Evolutionary conservation across 2,888 invertebrate genomes (phyloP).

Genomic region (Drosophila recens): DNA sequence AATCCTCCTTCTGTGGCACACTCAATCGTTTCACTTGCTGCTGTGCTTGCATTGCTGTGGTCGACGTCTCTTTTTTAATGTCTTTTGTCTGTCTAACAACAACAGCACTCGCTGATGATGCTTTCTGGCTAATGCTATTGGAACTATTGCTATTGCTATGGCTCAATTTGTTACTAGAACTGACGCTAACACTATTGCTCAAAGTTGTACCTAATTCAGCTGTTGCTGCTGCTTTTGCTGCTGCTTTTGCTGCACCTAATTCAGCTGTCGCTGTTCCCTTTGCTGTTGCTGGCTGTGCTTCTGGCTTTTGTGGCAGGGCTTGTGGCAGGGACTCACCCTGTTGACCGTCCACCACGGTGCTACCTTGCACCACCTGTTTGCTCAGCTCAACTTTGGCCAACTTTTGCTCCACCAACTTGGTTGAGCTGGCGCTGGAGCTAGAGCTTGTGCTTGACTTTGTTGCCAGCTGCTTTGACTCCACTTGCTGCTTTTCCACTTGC

Average conservation of each 20-base stretch:
- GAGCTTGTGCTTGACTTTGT: slow-evolving; percentile 4
- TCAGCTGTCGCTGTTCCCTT: slow-evolving; percentile 24
- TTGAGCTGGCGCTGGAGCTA: slow-evolving; percentile 7
- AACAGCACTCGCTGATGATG: neutral
- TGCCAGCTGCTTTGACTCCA: slow-evolving; percentile 16
- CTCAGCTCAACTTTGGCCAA: slow-evolving; percentile 65
- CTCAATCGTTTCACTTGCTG: slow-evolving; percentile 72
- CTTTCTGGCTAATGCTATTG: slow-evolving; percentile 53
- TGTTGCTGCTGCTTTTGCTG: no score
- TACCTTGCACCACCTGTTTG: slow-evolving; percentile 36
- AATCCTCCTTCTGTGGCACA: slow-evolving; percentile 87
- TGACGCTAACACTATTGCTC: slow-evolving; percentile 48
- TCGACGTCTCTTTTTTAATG: slow-evolving; percentile 30
- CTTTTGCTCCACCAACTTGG: slow-evolving; percentile 57
- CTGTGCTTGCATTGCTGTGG: slow-evolving; percentile 13
- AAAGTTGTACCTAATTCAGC: slow-evolving; percentile 46
- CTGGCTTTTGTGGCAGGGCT: slow-evolving; percentile 72
- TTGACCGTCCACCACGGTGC: slow-evolving; percentile 57
- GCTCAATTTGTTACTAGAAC: neutral
- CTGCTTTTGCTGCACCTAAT: slow-evolving; percentile 39
- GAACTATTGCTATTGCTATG: slow-evolving; percentile 24
- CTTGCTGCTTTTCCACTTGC: no score
- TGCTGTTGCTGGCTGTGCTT: slow-evolving; percentile 30
- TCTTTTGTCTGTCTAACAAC: slow-evolving; percentile 60
- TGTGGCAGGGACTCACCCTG: slow-evolving; percentile 91